These are phyloP conservation scores for Drosophila atripex DNA, from an alignment of 2,888 invertebrate genomes.

Conservation along the genomic window DNA sequence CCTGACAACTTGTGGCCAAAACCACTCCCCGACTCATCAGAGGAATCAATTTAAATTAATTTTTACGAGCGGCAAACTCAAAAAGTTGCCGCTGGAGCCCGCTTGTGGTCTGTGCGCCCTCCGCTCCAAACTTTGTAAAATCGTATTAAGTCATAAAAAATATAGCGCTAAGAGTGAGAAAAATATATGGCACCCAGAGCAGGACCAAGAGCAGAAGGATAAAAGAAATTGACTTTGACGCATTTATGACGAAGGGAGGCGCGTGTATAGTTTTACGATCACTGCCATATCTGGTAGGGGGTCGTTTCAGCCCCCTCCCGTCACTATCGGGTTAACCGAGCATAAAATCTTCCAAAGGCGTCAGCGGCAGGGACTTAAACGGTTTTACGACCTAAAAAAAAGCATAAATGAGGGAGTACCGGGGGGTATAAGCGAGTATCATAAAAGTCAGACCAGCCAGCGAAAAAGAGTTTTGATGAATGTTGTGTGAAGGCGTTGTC, in stretches of 20 bases:
- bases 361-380: constrained; percentile 66
- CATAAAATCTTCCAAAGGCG: constrained; percentile 72
- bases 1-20: constrained; percentile 2
- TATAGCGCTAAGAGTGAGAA: constrained; percentile 25
- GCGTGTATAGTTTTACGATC: constrained; percentile 77
- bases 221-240: constrained; percentile 66
- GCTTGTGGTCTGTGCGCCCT: not conserved
- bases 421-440: constrained; percentile 23
- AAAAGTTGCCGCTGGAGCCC: constrained; percentile 23
- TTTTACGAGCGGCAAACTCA: constrained; percentile 51
- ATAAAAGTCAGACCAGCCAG: constrained; percentile 62
- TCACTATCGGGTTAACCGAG: constrained; percentile 68
- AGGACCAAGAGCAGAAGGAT: constrained; percentile 34
- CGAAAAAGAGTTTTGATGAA: constrained; percentile 73
- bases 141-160: constrained; percentile 65
- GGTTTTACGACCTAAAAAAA: constrained; percentile 59
- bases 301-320: constrained; percentile 1
- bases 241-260: constrained; percentile 54
- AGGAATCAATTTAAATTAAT: constrained; percentile 68
- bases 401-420: not conserved
- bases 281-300: constrained; percentile 1
- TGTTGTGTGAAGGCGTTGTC: constrained; percentile 50
- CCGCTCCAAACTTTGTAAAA: constrained; percentile 31
- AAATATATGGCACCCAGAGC: constrained; percentile 1
- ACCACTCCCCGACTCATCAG: constrained; percentile 33